Percentiles rank a stretch among this genome's conserved stretches.
Evolutionary conservation across 2,113 vertebrate genomes (phyloP).

Genomic region (human (Homo sapiens)): DNA sequence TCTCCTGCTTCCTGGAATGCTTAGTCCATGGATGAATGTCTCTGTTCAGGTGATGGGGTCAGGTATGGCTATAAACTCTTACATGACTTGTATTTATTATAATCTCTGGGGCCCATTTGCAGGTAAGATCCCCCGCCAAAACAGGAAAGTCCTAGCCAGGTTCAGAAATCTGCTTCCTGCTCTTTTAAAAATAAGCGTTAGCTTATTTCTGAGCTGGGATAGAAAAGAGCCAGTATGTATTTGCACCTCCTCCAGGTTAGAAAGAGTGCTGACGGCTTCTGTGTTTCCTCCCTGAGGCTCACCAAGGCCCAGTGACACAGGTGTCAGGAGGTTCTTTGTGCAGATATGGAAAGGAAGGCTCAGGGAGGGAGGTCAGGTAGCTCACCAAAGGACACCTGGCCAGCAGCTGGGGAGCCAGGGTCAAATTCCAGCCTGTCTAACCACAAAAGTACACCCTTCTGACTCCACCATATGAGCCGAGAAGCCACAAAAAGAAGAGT

Average conservation of each 20-base stretch:
- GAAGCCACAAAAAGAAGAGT: background rate
- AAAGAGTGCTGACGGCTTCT: background rate
- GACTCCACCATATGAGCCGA: background rate
- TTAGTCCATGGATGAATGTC: background rate
- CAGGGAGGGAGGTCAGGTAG: background rate
- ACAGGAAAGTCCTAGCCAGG: background rate
- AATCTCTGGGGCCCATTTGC: background rate
- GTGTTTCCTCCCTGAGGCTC: background rate
- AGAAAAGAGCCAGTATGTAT: background rate
- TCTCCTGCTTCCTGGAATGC: background rate
- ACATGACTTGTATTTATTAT: background rate
- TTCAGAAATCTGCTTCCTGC: background rate
- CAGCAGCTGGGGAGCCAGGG: background rate
- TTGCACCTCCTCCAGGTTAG: background rate
- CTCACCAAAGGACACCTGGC: background rate
- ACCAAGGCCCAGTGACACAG: background rate
- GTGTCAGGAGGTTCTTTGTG: background rate
- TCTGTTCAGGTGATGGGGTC: background rate
- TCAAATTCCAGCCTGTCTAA: background rate
- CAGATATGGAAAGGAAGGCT: background rate
- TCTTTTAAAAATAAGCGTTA: background rate
- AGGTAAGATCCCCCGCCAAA: background rate
- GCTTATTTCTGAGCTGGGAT: background rate
- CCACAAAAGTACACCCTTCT: background rate
- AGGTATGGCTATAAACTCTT: background rate